These are phyloP conservation scores for Forbesichthys papilliferus DNA, from an alignment of 2,113 vertebrate species.

Conservation along the genomic window DNA sequence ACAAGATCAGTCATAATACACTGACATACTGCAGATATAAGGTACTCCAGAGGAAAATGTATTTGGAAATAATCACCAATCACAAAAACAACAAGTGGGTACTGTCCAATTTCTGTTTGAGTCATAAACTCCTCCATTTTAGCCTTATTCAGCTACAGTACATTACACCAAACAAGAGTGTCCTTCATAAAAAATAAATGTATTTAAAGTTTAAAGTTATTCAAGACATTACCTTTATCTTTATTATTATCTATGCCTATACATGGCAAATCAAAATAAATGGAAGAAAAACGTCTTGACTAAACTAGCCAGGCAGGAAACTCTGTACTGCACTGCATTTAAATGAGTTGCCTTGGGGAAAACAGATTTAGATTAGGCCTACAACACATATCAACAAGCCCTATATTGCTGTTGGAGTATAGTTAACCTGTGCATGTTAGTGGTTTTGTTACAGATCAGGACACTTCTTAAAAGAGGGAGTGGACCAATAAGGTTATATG, in stretches of 20 bases:
- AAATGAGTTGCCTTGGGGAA: constrained; percentile 24
- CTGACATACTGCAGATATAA: neutral
- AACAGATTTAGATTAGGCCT: constrained; percentile 13
- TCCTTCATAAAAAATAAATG: neutral
- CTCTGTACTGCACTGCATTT: neutral
- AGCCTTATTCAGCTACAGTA: neutral
- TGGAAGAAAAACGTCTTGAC: constrained; percentile 24
- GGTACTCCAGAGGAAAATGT: too few species aligned
- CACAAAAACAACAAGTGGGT: too few species aligned
- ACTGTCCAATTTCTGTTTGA: too few species aligned
- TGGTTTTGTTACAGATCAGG: neutral
- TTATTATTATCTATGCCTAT: neutral
- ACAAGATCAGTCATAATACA: neutral
- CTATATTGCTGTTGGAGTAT: neutral
- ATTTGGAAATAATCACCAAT: too few species aligned
- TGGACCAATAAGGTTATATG: neutral
- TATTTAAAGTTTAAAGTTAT: too few species aligned
- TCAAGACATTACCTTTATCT: too few species aligned
- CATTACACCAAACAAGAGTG: neutral
- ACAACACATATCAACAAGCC: neutral
- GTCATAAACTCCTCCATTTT: too few species aligned
- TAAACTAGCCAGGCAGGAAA: constrained; percentile 36
- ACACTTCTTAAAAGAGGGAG: neutral
- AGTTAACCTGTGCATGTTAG: neutral
- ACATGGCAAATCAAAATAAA: neutral